phyloP scores from a whole-genome alignment of 2,113 vertebrate species.

The Phyllopteryx taeniolatus region DNA sequence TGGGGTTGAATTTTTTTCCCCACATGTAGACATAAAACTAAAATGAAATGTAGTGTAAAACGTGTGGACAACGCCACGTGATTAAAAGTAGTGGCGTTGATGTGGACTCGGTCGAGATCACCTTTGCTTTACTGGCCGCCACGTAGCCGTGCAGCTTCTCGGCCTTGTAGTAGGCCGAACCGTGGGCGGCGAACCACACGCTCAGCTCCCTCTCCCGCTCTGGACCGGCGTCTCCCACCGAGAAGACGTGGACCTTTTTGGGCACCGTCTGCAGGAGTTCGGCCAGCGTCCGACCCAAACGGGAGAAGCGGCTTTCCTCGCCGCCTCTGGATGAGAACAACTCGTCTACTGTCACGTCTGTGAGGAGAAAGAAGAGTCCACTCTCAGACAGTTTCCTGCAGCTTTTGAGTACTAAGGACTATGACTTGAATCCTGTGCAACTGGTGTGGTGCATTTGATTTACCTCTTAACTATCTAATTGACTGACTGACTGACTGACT shows the following conservation, averaged over 20 bases:
- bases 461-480: no score
- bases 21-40: no score
- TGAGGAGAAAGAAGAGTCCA: not conserved
- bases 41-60: not conserved
- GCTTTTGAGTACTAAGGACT: no score
- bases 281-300: conserved; percentile 71
- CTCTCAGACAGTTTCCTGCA: not conserved
- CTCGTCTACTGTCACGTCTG: conserved; percentile 78
- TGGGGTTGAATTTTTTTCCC: no score
- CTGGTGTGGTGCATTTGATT: no score
- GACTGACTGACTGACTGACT: no score
- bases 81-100: not conserved
- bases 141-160: conserved; percentile 84
- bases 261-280: conserved; percentile 71
- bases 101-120: conserved; percentile 32
- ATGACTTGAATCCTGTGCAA: no score
- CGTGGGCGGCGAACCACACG: conserved; percentile 80
- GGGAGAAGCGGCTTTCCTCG: conserved; percentile 75
- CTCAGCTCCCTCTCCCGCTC: conserved; percentile 57
- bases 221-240: conserved; percentile 63
- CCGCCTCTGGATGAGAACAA: conserved; percentile 70
- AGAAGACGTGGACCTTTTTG: conserved; percentile 80
- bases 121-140: conserved; percentile 75
- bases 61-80: not conserved
- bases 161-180: conserved; percentile 75